These are phyloP conservation scores for Rotaria macrura DNA, from an alignment of 2,888 invertebrate genomes.

Conservation along the genomic window DNA sequence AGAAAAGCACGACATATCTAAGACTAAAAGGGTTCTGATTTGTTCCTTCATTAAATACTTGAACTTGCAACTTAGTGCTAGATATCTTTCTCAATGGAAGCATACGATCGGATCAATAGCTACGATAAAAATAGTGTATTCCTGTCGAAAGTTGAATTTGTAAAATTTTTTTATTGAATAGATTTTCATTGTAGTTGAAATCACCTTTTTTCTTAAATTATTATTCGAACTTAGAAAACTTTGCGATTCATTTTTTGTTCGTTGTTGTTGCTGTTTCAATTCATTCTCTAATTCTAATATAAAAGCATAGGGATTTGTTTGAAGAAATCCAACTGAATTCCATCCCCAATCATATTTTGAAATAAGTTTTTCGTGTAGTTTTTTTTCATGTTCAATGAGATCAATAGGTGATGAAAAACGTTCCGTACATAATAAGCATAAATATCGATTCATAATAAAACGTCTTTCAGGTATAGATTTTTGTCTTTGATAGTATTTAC, in stretches of 20 bases:
- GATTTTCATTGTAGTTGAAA: background rate
- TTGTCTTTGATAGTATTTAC: background rate
- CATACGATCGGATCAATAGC: too few species aligned
- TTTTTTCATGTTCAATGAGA: background rate
- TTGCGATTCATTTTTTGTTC: background rate
- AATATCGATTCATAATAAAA: background rate
- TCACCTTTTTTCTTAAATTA: background rate
- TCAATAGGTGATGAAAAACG: background rate
- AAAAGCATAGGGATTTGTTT: constrained; percentile 1
- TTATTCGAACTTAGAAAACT: background rate
- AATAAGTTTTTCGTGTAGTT: background rate
- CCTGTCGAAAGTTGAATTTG: too few species aligned
- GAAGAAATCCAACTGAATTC: background rate
- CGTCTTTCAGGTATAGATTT: background rate
- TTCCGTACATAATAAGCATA: background rate
- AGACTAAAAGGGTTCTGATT: too few species aligned
- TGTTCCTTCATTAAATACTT: too few species aligned
- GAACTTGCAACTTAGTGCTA: too few species aligned
- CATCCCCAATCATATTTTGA: background rate
- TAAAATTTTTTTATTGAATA: too few species aligned
- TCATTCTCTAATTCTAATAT: constrained; percentile 11
- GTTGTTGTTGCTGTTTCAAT: background rate
- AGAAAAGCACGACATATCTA: too few species aligned
- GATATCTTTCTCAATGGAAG: too few species aligned
- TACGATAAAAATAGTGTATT: too few species aligned